Percentiles rank a stretch among this genome's conserved stretches.
These are phyloP conservation scores for Henricia sp. DNA, from an alignment of 53 echinoderm and acorn worm genomes.

Conservation along the genomic window DNA sequence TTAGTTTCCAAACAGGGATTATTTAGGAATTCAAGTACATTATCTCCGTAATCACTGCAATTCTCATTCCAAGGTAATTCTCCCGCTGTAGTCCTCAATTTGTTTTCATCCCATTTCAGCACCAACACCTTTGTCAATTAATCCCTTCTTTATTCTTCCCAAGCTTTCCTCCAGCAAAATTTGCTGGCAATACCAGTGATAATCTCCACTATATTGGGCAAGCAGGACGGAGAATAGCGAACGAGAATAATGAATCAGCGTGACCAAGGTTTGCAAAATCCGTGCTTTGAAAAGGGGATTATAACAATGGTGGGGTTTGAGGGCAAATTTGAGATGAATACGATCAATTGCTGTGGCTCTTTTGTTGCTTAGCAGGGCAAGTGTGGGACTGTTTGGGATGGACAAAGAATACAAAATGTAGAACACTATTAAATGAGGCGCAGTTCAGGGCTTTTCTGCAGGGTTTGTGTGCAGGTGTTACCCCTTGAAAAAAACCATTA, in stretches of 20 bases:
- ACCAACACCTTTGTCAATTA: neutral
- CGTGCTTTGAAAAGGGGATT: conserved; percentile 8
- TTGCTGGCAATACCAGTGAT: neutral
- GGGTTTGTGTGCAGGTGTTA: too few species aligned
- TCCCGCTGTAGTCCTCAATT: neutral
- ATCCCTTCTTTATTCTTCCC: conserved; percentile 3
- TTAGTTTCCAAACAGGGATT: too few species aligned
- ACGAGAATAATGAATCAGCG: neutral
- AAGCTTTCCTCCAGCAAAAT: conserved; percentile 1
- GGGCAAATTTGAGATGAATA: conserved; percentile 10
- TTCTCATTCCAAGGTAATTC: conserved; percentile 30
- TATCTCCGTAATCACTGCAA: too few species aligned
- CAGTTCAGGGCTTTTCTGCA: too few species aligned
- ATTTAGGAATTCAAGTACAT: too few species aligned
- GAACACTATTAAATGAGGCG: too few species aligned
- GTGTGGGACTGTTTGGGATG: conserved; percentile 6
- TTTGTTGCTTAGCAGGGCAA: conserved; percentile 11
- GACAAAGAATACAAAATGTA: conserved; percentile 31
- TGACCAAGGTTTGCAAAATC: neutral
- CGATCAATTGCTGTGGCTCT: conserved; percentile 37
- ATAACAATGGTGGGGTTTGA: neutral
- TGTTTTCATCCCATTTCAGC: conserved; percentile 36
- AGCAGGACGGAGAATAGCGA: neutral
- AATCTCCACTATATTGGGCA: conserved; percentile 29
- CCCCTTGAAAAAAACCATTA: too few species aligned